Base-by-base conservation (phyloP, 2,888 invertebrate species). In the Drosophila limbata region DNA sequence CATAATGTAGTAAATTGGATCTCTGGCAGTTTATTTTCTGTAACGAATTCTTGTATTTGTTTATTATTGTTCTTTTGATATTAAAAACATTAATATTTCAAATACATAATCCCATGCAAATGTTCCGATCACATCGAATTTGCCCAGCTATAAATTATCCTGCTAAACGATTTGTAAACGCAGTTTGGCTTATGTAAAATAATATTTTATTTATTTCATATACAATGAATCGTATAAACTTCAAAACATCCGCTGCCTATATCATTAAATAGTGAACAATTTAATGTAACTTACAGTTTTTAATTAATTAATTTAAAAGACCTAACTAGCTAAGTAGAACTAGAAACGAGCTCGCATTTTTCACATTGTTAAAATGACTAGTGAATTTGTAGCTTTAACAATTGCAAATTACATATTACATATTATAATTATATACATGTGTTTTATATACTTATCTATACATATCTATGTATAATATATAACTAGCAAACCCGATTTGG, bases 351-450 rank as follows among this genome's bases (percentile, higher is more conserved):
- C 84, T 90, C 84, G 90, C 88, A 91, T 89, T 90, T 89, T 91
- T 87, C 85, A 88, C 89, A 80, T 86, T 84, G 81, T 89, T 85
- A 89, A 86, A 90, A 89, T 90, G 91, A 91, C 91, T 91, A 91
- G 91, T 83, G 81, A 88, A 85, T 85, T 84, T 86, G 87, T 83
- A 70, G 73, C 69, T 71, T 73, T 73, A 65, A 69, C 65, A 69
- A 59, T 72, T 65, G 57, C 63, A 69, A 64, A 56, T 60, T 77
- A 73, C 61, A 67, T 64, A 59, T 60, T 77, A 73, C 61, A 69
- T 64, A 59, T 60, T 64, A 73, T 15, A 72, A 48, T 52, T 80
- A 80, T 76, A 45, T 83, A 78, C 70, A 78, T 48, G 17, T 59
- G 44, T 77, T 55, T 9, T 28, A 57, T 48, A 47, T 17, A 40